These are phyloP conservation scores for Synanthedon andrenaeformis DNA, from an alignment of 2,888 invertebrate genomes.

Conservation along the genomic window DNA sequence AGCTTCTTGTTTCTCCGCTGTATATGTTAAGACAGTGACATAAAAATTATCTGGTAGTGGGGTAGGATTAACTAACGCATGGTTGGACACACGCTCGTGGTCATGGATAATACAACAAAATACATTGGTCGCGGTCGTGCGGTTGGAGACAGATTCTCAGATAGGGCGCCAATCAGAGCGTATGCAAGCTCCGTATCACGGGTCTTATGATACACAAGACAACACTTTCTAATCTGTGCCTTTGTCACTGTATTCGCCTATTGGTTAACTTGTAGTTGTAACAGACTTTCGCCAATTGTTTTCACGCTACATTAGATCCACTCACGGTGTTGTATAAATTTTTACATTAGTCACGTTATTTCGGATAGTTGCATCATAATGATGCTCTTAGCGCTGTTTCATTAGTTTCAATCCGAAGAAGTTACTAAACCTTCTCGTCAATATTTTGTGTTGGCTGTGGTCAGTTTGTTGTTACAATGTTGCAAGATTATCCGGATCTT, in stretches of 20 bases:
- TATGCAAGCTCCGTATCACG: constrained; percentile 53
- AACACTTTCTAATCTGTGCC: constrained; percentile 68
- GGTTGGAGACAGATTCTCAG: constrained; percentile 55
- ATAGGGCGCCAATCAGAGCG: constrained; percentile 68
- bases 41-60: background rate
- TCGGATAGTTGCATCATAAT: constrained; percentile 37
- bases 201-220: constrained; percentile 58
- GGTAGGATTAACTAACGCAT: background rate
- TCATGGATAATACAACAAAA: background rate
- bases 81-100: background rate
- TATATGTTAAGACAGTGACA: background rate
- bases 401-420: constrained; percentile 1
- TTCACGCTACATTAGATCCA: constrained; percentile 61
- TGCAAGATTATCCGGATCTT: constrained; percentile 39
- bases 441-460: constrained; percentile 41
- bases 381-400: constrained; percentile 3
- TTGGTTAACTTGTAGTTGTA: constrained; percentile 56
- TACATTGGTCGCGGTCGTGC: background rate
- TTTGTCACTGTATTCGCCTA: constrained; percentile 62
- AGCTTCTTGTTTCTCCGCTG: background rate
- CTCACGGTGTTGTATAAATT: constrained; percentile 35
- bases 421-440: too few species aligned
- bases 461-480: constrained; percentile 45
- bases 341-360: constrained; percentile 37
- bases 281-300: constrained; percentile 69